Base-by-base conservation (phyloP, 2,797 vertebrate species). In the Clangula hyemalis region DNA sequence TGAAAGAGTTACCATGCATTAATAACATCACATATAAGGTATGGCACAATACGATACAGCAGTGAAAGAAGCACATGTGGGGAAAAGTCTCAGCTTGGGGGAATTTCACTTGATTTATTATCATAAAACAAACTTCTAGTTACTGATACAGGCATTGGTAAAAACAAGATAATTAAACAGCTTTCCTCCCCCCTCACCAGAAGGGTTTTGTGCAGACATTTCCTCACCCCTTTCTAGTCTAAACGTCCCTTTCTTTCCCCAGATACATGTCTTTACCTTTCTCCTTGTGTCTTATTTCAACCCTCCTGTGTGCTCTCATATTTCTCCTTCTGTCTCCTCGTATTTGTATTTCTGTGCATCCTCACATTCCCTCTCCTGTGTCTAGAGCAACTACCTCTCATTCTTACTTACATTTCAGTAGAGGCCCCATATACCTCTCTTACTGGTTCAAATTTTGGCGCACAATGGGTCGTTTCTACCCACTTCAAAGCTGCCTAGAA, bases 1-100 rank as follows among this genome's bases (percentile, higher is more conserved):
- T 99, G 93, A 74, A 96, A 91, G 24, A 80, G 47, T 83, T 61
- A 54, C 25, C 13, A 65, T 3, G 39, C 13, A 68, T 94, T 90
- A 96, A 24, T 60, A 78, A 75, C 10, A 62, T 17, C 21, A 76
- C 6, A 43, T 7, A 0, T 4, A 81, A 65, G 1, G 57, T 89
- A 79, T 2, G 4, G 65, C 22, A 70, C 6, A 79, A 5, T n/a
- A 90, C 8, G 11, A 65, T 1, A 57, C 0, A 66, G 20, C 78
- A 81, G 3, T 34, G 16, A 80, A 68, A 57, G 36, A 54, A 62
- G 5, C 19, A 72, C 12, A 1, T 11, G 22, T 1, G 3, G 22
- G 41, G 20, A 69, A 49, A 73, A 53, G 27, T 43, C 68, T 75
- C 2, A 3, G 56, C 13, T 25, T 4, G 2, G 7, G 4, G 15